Base-by-base conservation (phyloP, 2,797 vertebrate genomes). In the Macropodus opercularis region DNA sequence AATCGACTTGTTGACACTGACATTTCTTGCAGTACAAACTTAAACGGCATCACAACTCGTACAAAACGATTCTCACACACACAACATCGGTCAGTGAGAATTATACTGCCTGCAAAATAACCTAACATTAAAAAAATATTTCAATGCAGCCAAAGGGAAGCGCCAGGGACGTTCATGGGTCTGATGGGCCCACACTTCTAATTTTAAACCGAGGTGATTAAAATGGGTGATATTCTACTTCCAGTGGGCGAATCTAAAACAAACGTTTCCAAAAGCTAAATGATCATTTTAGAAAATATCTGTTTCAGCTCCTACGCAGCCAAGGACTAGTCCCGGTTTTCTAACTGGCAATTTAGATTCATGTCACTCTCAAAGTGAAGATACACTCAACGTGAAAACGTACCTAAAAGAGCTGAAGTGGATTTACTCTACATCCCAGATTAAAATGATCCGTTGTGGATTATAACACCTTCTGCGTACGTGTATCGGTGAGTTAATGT, bases 1-100 rank as follows among this genome's bases (percentile, higher is more conserved):
- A 54, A 52, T 42, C 35, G 66, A 63, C 39, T 40, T 34, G 22
- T 61, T 40, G 31, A 55, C 40, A 24, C 50, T 72, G 77, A 84
- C 69, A 86, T 79, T 85, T 85, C 66, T 81, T 84, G 57, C 70
- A 83, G 82, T 67, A 75, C 77, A 69, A 63, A 72, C 12, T 32
- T 11, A 43, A 63, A 69, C 57, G 41, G 78, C 67, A 50, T 72
- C 54, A 81, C 58, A 80, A 80, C 26, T 66, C 15, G n/a, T 5
- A 23, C 51, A 49, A 71, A 53, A 57, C 29, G 64, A 50, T 24
- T 38, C 21, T 18, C 39, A 43, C 46, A 23, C 57, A 41, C 55
- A 29, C 12, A 19, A 8, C 23, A 43, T 18, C 19, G 22, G n/a
- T 42, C 24, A 39, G 3, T 12, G 17, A 3, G 46, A 27, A 53